Base-by-base conservation (phyloP, 1,140 invertebrate genomes). In the Diprion similis region DNA sequence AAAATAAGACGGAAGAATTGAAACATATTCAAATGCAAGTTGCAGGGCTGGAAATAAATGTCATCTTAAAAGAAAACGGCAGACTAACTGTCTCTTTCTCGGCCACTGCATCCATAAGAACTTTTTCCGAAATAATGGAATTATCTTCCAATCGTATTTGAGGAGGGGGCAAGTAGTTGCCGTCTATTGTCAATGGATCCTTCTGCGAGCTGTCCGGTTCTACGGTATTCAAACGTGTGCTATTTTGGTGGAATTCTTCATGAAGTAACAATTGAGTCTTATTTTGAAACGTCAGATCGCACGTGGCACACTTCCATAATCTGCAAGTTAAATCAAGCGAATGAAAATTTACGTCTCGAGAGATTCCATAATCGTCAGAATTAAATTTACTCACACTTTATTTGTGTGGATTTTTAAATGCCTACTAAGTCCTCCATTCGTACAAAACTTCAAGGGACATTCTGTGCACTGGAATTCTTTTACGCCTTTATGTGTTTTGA, bases 111-210 rank as follows among this genome's bases (percentile, higher is more conserved):
- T 90, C 89, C 51, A 90, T 79, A 1, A 91, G 79, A 17, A 91
- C 86, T 78, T 88, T 89, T 72, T 91, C 88, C 0, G 90, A 91
- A 3, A 91, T 77, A 8, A 87, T 79, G 1, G 83, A 74, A 19
- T 81, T 84, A 0, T 80, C 77, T 4, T 51, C 45, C 17, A 64
- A 24, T 46, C 72, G 24, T 68, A 24, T 10, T 37, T 46, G 48
- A 8, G 48, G 17, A 71, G 51, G 4, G 18, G 66, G 17, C 19
- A 66, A 24, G 11, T 73, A 72, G 15, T 59, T 9, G 67, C 59
- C n/a, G 10, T 79, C 65, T 9, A 76, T 68, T 0, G 70, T 15
- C 46, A 76, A 46, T 0, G 71, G 46, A 19, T 79, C 77, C 66
- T 79, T 79, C 18, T 79, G 68, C 4, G 75, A 78, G 51, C 72